These are phyloP conservation scores for Nephrotoma guestfalica DNA, from an alignment of 2,888 invertebrate species.

Conservation along the genomic window DNA sequence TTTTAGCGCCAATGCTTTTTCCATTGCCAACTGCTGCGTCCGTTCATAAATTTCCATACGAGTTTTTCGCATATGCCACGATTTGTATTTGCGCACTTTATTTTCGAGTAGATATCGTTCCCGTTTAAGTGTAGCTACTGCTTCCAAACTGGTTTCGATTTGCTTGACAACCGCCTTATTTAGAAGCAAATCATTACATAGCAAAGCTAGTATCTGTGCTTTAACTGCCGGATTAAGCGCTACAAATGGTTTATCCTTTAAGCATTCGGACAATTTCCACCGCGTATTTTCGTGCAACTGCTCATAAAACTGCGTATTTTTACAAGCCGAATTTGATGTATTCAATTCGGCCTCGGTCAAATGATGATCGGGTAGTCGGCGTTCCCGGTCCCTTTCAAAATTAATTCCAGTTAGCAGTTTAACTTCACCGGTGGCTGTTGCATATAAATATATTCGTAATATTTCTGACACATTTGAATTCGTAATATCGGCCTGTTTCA, in stretches of 20 bases:
- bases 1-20: slow-evolving; percentile 24
- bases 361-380: slow-evolving; percentile 68
- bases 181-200: slow-evolving; percentile 89
- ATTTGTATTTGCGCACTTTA: slow-evolving; percentile 74
- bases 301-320: slow-evolving; percentile 68
- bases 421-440: slow-evolving; percentile 76
- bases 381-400: slow-evolving; percentile 66
- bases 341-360: slow-evolving; percentile 51
- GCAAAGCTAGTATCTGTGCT: slow-evolving; percentile 73
- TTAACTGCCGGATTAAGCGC: slow-evolving; percentile 75
- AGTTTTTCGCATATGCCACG: slow-evolving; percentile 55
- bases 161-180: slow-evolving; percentile 83
- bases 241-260: slow-evolving; percentile 73
- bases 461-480: slow-evolving; percentile 86
- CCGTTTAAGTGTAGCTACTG: slow-evolving; percentile 69
- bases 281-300: slow-evolving; percentile 60
- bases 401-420: slow-evolving; percentile 67
- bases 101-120: slow-evolving; percentile 89
- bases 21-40: slow-evolving; percentile 25
- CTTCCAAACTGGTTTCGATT: slow-evolving; percentile 78
- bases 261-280: slow-evolving; percentile 62
- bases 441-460: slow-evolving; percentile 78
- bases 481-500: slow-evolving; percentile 78
- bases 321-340: slow-evolving; percentile 48
- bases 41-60: slow-evolving; percentile 59